A percentile compares a stretch with the other conserved stretches of the same genome.
phyloP scores from a whole-genome alignment of 2,113 vertebrate genomes.

The Panthera uncia region DNA sequence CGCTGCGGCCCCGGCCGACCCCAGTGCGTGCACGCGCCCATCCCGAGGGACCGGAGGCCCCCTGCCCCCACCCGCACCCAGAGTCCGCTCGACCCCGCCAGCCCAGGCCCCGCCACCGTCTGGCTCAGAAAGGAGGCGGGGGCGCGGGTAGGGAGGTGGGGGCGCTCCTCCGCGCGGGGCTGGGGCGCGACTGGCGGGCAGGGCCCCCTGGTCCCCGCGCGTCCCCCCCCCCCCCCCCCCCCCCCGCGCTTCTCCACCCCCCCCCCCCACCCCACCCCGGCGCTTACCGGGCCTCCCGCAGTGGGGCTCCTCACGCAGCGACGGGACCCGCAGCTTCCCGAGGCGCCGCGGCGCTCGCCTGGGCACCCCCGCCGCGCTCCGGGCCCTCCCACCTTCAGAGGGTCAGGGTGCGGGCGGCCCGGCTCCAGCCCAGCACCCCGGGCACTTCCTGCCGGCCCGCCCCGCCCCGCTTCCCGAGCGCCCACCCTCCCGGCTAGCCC shows the following conservation, averaged over 20 bases:
- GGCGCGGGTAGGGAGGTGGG: neutral
- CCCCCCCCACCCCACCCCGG: neutral
- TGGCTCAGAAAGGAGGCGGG: neutral
- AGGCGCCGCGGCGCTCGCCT: neutral
- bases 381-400: neutral
- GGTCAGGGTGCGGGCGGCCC: neutral
- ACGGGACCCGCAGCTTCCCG: neutral
- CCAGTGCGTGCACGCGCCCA: too few relatives aligned
- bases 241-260: neutral
- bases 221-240: neutral
- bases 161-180: neutral
- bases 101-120: rapidly evolving
- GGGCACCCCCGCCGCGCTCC: neutral
- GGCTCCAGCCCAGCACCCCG: neutral
- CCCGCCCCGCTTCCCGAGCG: neutral
- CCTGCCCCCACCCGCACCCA: neutral
- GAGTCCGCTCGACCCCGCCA: neutral
- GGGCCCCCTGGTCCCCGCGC: too few relatives aligned
- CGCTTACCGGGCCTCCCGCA: slow-evolving; percentile 4
- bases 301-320: neutral
- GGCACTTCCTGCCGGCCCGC: slow-evolving; percentile 29
- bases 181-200: neutral
- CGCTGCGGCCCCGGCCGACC: neutral
- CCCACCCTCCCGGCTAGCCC: neutral
- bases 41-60: neutral